Conservation (phyloP, 2,113 vertebrate genomes). For the Fregetta grallaria region DNA sequence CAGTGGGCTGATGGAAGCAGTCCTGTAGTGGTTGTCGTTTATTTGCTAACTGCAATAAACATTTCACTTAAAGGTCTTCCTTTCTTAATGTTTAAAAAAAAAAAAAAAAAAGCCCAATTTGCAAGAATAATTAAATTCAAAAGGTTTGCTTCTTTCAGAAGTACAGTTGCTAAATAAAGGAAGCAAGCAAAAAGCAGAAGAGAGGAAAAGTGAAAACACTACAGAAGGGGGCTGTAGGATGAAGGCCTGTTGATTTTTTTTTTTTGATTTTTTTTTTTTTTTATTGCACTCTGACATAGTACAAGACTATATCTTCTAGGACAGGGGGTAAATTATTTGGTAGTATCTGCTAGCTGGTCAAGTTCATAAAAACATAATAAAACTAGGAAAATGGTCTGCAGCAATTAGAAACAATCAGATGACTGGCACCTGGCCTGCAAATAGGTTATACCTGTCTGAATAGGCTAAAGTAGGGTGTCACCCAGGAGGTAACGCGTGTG, state of each 20-base stretch:
- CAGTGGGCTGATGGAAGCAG: neutral
- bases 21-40: neutral
- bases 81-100: neutral
- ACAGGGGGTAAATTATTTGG: neutral
- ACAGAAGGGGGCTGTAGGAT: neutral
- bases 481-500: neutral
- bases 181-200: neutral
- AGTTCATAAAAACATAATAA: neutral
- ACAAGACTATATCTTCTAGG: neutral
- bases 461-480: neutral
- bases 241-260: neutral
- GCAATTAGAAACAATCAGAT: neutral
- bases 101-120: accelerated
- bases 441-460: neutral
- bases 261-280: neutral
- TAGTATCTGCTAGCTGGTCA: neutral
- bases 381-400: neutral
- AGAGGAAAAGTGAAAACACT: neutral
- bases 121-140: neutral
- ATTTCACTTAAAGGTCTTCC: neutral
- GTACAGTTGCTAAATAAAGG: neutral
- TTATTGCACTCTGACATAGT: neutral
- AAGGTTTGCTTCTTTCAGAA: neutral
- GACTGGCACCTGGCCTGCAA: neutral
- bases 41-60: neutral